Percentiles rank a stretch among this genome's conserved stretches.
Conservation (phyloP, 2,888 invertebrate species). For the Nezara viridula region DNA sequence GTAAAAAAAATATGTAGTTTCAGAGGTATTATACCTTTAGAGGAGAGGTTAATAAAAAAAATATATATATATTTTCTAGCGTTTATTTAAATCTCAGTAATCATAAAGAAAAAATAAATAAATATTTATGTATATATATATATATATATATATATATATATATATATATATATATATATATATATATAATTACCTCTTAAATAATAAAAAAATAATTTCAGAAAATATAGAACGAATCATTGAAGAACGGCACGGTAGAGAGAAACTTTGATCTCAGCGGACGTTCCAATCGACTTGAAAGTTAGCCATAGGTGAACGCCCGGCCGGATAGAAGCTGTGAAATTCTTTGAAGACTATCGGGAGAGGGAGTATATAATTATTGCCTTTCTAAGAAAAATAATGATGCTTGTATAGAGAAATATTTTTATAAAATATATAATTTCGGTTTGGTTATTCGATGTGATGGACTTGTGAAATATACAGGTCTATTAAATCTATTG, state of each 20-base stretch:
- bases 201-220: not conserved
- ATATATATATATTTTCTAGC: too few relatives aligned
- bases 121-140: too few relatives aligned
- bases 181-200: too few relatives aligned
- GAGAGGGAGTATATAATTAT: not conserved
- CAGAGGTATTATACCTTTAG: too few relatives aligned
- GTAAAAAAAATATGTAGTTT: too few relatives aligned
- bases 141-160: too few relatives aligned
- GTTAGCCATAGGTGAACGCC: not conserved
- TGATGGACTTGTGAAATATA: not conserved
- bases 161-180: too few relatives aligned
- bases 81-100: too few relatives aligned
- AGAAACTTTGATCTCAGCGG: not conserved
- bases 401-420: not conserved
- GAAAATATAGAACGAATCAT: not conserved
- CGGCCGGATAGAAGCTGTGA: not conserved
- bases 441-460: not conserved
- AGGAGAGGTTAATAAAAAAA: too few relatives aligned
- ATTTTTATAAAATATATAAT: not conserved
- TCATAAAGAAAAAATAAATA: too few relatives aligned
- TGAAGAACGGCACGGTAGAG: not conserved
- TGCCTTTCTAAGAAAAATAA: not conserved
- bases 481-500: too few relatives aligned
- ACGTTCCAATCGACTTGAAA: constrained; percentile 13
- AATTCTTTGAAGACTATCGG: not conserved